Conservation (phyloP, 2,888 invertebrate species). For the Temnothorax ravouxi region DNA sequence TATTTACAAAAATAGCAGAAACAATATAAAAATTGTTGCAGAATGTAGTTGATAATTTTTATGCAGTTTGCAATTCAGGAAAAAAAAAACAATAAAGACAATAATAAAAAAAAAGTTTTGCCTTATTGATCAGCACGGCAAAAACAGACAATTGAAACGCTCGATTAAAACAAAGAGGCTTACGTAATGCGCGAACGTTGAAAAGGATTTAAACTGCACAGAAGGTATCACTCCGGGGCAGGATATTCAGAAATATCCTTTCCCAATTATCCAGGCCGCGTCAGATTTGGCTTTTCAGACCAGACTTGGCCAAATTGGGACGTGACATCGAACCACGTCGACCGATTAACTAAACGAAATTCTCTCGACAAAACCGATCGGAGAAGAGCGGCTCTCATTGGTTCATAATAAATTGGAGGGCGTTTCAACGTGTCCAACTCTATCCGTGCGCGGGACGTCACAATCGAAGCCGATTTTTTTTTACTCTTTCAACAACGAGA, state of each 20-base stretch:
- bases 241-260: conserved; percentile 56
- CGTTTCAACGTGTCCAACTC: conserved; percentile 62
- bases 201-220: conserved; percentile 45
- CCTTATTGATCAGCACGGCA: not conserved
- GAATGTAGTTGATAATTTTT: not conserved
- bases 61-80: not conserved
- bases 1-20: not conserved
- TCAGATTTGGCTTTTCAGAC: conserved; percentile 66
- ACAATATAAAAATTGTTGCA: not conserved
- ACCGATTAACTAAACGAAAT: conserved; percentile 79
- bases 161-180: conserved; percentile 42
- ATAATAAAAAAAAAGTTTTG: not conserved
- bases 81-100: not conserved
- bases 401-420: conserved; percentile 75
- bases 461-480: conserved; percentile 44
- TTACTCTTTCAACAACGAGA: conserved; percentile 36
- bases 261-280: conserved; percentile 64
- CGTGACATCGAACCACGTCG: conserved; percentile 75
- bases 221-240: conserved; percentile 12
- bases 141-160: conserved; percentile 24
- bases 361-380: conserved; percentile 68
- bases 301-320: conserved; percentile 73
- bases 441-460: conserved; percentile 53
- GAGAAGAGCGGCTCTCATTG: conserved; percentile 65
- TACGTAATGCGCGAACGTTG: conserved; percentile 40